Base-by-base conservation (phyloP, 2,888 invertebrate genomes). In the Chalcosyrphus nemorum region DNA sequence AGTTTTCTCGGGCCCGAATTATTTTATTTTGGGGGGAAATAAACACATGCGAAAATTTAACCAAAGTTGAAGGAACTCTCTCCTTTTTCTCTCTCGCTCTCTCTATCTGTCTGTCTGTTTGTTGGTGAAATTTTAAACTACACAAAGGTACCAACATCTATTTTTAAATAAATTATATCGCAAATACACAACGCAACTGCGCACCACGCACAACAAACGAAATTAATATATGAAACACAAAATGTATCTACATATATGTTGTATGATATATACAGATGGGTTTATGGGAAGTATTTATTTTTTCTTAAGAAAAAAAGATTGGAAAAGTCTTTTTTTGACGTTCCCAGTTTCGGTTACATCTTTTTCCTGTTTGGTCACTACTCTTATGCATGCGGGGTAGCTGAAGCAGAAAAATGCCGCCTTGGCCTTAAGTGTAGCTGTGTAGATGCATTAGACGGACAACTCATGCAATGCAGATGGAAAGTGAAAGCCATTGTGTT, bases 401-500 rank as follows among this genome's bases (percentile, higher is more conserved):
- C 29, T 63, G 45, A 56, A 45, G 74, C 41, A 50, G 9, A 66
- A 52, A 54, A 66, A 47, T 54, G 66, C 57, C 54, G 72, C 71
- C 82, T 78, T 82, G 82, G 78, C 82, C 77, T 72, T 74, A 74
- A 68, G 66, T 71, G 56, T 32, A n/a, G n/a, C n/a, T n/a, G n/a
- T n/a, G n/a, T n/a, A n/a, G 43, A 19, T 57, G 81, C 57, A 66
- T 81, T 71, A 81, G 81, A 77, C 24, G 61, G 77, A 72, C 72
- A 68, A 32, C 66, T 66, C 29, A 54, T 63, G 65, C 47, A 27
- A 50, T 47, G 59, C 61, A 59, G 56, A 77, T 68, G 78, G 35
- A 82, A 78, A 82, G 82, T 82, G 82, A 82, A 82, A 82, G 82
- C 66, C 38, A 77, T 81, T 76, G 81, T 76, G 56, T 70, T 76